Conservation (phyloP, 1,140 invertebrate genomes). For the Elysia chlorotica region DNA sequence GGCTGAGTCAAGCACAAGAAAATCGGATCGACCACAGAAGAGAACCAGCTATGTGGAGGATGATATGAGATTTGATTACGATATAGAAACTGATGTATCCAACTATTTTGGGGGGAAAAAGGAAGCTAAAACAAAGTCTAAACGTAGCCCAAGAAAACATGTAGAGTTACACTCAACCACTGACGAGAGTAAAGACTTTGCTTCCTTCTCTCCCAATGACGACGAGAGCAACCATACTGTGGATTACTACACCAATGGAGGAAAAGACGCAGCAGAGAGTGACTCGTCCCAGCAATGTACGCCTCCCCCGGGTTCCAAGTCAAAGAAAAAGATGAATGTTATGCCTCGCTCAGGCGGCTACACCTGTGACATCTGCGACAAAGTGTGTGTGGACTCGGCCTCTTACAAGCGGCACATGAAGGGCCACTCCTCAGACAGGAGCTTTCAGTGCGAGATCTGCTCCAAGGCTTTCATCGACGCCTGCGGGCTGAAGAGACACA, state of each 20-base stretch:
- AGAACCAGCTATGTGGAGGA: neutral
- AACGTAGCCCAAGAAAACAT: neutral
- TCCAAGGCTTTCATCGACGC: constrained; percentile 9
- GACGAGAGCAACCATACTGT: neutral
- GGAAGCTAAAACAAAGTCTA: neutral
- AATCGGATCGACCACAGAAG: too few species aligned
- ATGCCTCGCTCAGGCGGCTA: neutral
- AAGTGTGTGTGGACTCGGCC: constrained; percentile 10
- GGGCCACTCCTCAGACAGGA: constrained; percentile 8
- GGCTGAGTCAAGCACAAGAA: too few species aligned
- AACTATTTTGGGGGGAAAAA: neutral
- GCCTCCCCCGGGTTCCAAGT: neutral
- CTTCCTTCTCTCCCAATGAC: neutral
- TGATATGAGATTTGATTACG: constrained; percentile 2
- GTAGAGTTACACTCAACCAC: too few species aligned
- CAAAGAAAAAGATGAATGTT: neutral
- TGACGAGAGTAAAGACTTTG: neutral
- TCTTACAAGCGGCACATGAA: constrained; percentile 25
- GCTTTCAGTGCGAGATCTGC: constrained; percentile 12
- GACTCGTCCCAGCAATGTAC: neutral
- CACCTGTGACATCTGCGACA: constrained; percentile 22
- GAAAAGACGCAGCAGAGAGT: neutral
- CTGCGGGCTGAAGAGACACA: constrained; percentile 15
- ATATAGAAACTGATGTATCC: neutral
- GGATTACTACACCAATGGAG: neutral